Evolutionary conservation across 2,113 vertebrate genomes (phyloP).

Genomic region (Sebastes schlegelii): DNA sequence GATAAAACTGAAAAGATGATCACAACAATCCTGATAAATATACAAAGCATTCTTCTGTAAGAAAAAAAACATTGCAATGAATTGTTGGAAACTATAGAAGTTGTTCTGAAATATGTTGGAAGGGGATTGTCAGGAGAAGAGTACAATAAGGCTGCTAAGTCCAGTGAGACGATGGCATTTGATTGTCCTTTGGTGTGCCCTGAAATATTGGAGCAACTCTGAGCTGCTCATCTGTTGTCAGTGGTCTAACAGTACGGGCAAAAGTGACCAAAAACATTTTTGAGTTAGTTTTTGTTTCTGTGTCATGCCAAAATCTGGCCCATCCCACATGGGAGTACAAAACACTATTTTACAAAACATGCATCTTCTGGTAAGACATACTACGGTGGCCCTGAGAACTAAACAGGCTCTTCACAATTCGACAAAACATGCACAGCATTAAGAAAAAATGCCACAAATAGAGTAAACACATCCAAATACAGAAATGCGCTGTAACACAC

Average conservation of each 20-base stretch:
- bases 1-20: conserved; percentile 7
- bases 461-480: too few species aligned
- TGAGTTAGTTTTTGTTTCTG: too few species aligned
- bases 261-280: conserved; percentile 15
- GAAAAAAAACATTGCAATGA: conserved; percentile 24
- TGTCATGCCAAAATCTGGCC: too few species aligned
- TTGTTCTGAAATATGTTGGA: conserved; percentile 60
- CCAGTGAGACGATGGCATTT: conserved; percentile 71
- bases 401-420: too few species aligned
- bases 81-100: conserved; percentile 42
- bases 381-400: too few species aligned
- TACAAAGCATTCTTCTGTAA: neutral
- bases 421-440: too few species aligned
- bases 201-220: conserved; percentile 63
- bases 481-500: too few species aligned
- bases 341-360: too few species aligned
- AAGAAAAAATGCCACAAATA: too few species aligned
- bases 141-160: conserved; percentile 68
- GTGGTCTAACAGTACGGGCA: neutral
- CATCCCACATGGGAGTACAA: too few species aligned
- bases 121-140: conserved; percentile 52
- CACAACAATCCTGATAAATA: conserved; percentile 8
- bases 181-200: conserved; percentile 74
- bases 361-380: too few species aligned
- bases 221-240: conserved; percentile 17